These are phyloP conservation scores for Ctenopoma kingsleyae DNA, from an alignment of 2,797 vertebrate genomes.

Conservation along the genomic window DNA sequence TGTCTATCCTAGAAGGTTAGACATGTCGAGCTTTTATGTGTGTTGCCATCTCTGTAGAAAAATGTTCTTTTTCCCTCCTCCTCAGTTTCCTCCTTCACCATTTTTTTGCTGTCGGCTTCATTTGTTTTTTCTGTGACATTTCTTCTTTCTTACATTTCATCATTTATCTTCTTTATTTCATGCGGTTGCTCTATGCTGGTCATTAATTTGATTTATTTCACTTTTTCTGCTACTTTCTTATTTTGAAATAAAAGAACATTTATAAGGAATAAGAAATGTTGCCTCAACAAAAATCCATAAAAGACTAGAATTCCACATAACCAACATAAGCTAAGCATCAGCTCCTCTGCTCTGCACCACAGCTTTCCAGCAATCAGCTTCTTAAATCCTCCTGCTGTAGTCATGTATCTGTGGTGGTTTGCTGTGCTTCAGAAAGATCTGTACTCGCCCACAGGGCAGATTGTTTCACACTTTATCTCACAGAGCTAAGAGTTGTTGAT, in stretches of 20 bases:
- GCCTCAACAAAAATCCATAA: slow-evolving; percentile 53
- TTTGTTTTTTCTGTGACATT: slow-evolving; percentile 28
- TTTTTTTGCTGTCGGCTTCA: slow-evolving; percentile 35
- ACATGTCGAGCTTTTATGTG: slow-evolving; percentile 67
- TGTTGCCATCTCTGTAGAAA: slow-evolving; percentile 49
- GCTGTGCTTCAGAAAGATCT: slow-evolving; percentile 45
- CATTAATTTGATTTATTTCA: slow-evolving; percentile 49
- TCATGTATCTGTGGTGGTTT: slow-evolving; percentile 43
- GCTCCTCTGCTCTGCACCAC: slow-evolving; percentile 33
- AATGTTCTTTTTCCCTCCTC: slow-evolving; percentile 49
- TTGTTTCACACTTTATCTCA: slow-evolving; percentile 62
- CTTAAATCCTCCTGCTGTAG: slow-evolving; percentile 52
- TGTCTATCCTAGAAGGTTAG: slow-evolving; percentile 51
- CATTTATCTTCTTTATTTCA: slow-evolving; percentile 54
- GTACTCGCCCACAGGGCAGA: slow-evolving; percentile 41
- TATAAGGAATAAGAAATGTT: slow-evolving; percentile 18
- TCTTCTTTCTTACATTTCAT: slow-evolving; percentile 46
- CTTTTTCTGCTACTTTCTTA: slow-evolving; percentile 14
- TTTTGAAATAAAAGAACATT: slow-evolving; percentile 28
- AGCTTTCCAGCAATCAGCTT: slow-evolving; percentile 61
- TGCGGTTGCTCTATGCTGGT: slow-evolving; percentile 39
- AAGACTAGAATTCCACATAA: slow-evolving; percentile 49
- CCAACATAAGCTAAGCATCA: slow-evolving; percentile 36
- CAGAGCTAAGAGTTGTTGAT: slow-evolving; percentile 61
- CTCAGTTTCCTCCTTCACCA: slow-evolving; percentile 17